A percentile compares a stretch with the other conserved stretches of the same genome.
These are phyloP conservation scores for Stenopsyche tienmushanensis DNA, from an alignment of 1,140 invertebrate species.

Conservation along the genomic window DNA sequence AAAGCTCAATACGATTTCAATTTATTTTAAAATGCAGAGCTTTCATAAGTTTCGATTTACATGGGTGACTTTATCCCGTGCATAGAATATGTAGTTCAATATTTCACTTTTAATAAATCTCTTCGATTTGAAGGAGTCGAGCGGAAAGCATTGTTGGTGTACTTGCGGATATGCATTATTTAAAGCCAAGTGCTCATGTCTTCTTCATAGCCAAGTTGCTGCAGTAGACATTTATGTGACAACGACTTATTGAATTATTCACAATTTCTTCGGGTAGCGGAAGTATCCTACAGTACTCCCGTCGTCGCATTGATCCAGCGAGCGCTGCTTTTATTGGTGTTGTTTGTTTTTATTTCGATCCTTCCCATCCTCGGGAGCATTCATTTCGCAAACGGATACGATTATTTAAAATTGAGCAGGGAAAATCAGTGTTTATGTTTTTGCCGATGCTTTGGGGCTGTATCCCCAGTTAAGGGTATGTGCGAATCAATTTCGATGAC, in stretches of 20 bases:
- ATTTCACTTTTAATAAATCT: too few relatives aligned
- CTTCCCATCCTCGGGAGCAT: slow-evolving; percentile 11
- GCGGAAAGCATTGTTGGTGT: too few relatives aligned
- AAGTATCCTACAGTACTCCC: not conserved
- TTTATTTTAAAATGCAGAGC: too few relatives aligned
- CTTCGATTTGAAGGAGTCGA: too few relatives aligned
- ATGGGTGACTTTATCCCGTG: too few relatives aligned
- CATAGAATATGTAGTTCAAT: too few relatives aligned
- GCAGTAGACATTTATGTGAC: slow-evolving; percentile 4
- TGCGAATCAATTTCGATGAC: not conserved
- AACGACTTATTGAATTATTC: slow-evolving; percentile 24
- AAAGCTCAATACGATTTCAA: too few relatives aligned
- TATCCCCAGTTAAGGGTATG: not conserved
- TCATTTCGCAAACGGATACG: slow-evolving; percentile 13
- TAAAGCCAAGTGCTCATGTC: not conserved
- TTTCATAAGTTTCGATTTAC: too few relatives aligned
- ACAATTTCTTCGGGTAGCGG: not conserved
- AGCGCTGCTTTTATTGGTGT: slow-evolving; percentile 16
- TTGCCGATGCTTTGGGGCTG: not conserved
- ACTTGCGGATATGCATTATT: not conserved
- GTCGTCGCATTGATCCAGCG: not conserved
- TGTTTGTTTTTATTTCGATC: slow-evolving; percentile 27
- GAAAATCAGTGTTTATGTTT: slow-evolving; percentile 14
- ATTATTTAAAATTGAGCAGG: slow-evolving; percentile 24
- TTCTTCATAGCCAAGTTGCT: not conserved